These are phyloP conservation scores for Gerris lacustris DNA, from an alignment of 2,888 invertebrate genomes.

Conservation along the genomic window DNA sequence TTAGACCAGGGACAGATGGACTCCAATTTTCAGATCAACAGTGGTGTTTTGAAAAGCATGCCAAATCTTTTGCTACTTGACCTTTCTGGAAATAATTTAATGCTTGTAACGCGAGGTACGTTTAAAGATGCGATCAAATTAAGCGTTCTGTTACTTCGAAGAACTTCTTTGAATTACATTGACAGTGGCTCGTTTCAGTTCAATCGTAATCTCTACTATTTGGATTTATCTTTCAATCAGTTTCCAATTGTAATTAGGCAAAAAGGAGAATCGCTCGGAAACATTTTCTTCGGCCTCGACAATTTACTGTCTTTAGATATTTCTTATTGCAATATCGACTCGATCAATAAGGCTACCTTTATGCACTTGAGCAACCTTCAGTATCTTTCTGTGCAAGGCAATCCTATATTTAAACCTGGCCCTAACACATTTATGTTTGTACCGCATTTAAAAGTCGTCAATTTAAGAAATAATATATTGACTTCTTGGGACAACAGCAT, in stretches of 20 bases:
- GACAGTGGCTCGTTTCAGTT: neutral
- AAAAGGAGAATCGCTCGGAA: neutral
- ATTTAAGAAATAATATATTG: slow-evolving; percentile 44
- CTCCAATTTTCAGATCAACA: slow-evolving; percentile 44
- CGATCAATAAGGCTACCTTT: neutral
- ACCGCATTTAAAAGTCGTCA: slow-evolving; percentile 40
- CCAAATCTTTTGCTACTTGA: slow-evolving; percentile 44
- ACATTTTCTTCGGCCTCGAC: neutral
- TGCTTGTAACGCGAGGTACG: neutral
- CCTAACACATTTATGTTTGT: slow-evolving; percentile 33
- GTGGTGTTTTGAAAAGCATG: slow-evolving; percentile 45
- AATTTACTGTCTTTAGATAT: neutral
- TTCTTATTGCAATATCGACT: neutral
- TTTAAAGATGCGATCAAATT: slow-evolving; percentile 1
- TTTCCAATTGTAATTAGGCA: neutral
- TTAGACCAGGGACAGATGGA: slow-evolving; percentile 35
- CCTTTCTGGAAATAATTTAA: slow-evolving; percentile 37
- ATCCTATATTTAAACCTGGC: neutral
- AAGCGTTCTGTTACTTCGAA: neutral
- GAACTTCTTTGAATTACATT: neutral
- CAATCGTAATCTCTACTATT: neutral
- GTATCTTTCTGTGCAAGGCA: neutral
- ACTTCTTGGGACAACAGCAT: slow-evolving; percentile 44
- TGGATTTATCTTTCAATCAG: neutral
- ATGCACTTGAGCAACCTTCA: neutral